phyloP scores from a whole-genome alignment of 2,113 vertebrate species.

The Dissostichus mawsoni region DNA sequence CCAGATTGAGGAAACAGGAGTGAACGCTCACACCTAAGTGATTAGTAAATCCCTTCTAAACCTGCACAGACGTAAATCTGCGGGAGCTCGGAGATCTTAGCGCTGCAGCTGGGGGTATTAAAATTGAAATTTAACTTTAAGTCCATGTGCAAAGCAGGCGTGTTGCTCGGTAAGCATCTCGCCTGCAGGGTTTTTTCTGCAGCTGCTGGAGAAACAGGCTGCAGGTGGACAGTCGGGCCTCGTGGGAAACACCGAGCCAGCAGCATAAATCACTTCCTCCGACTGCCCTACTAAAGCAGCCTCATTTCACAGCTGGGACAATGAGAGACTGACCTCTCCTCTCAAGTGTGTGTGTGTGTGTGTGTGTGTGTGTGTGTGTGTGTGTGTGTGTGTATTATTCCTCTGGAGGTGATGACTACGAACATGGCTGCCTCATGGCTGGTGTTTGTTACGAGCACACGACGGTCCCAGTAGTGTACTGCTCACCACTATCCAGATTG shows the following conservation, averaged over 20 bases:
- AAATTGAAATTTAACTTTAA: constrained; percentile 39
- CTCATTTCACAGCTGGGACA: constrained; percentile 68
- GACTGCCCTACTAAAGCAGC: constrained; percentile 69
- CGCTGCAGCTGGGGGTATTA: constrained; percentile 34
- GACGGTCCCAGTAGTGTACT: constrained; percentile 47
- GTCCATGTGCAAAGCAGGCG: constrained; percentile 57
- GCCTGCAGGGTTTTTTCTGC: constrained; percentile 62
- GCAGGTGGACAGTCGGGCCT: constrained; percentile 71
- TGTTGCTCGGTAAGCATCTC: constrained; percentile 47
- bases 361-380: neutral
- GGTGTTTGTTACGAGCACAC: constrained; percentile 35
- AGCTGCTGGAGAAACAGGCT: constrained; percentile 71
- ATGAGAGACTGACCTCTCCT: constrained; percentile 68
- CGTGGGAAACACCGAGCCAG: constrained; percentile 57
- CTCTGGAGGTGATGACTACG: constrained; percentile 44
- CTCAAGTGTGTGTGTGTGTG: neutral
- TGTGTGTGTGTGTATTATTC: constrained; percentile 49
- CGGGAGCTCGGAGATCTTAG: constrained; percentile 33
- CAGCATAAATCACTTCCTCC: constrained; percentile 75
- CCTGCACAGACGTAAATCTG: constrained; percentile 19
- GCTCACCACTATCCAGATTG: constrained; percentile 55
- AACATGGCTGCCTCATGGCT: neutral
- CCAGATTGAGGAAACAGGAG: neutral
- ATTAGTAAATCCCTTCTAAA: constrained; percentile 7
- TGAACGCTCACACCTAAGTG: neutral